Base-by-base conservation (phyloP, 2,888 invertebrate species). In the Philonicus albiceps region DNA sequence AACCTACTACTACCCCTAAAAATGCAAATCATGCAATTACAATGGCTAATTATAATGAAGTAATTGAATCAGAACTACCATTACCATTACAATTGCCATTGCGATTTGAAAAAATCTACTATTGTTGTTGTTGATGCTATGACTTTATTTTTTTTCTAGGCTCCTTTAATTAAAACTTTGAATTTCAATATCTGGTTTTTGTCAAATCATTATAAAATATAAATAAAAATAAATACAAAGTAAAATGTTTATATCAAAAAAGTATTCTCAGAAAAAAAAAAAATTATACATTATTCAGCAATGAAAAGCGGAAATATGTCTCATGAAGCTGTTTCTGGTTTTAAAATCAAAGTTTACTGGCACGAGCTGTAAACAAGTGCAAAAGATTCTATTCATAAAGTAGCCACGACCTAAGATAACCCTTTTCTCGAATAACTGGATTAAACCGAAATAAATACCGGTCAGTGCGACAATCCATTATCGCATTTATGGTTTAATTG, bases 371-470 rank as follows among this genome's bases (percentile, higher is more conserved):
- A 64, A 76, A 76, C 76, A 76, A 76, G 40, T 40, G 37, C 76
- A 76, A 76, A 37, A 76, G 64, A 22, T 8, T 64, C 64, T 19
- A 64, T 64, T 64, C 64, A 22, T 64, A 19, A 64, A 11, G 3
- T 1, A 64, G 19, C 64, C 64, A 8, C 64, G 83, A 83, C 83
- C 83, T 83, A 37, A 55, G 83, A 83, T 83, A 83, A 83, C 83
- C 83, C 83, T 83, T 83, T 19, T 16, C 37, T 37, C n/a, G 1
- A 19, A 37, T 13, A 80, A 80, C 83, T 22, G 27, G 83, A 64
- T 83, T 34, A 8, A 83, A 27, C 83, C 22, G 27, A 22, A 16
- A 19, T 72, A 55, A 22, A 30, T 55, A 22, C 64, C 64, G 64
- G 64, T 64, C 64, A 64, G 64, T 27, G 64, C 64, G 64, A 64